Conservation (phyloP, 2,888 invertebrate species). For the Xanthia icteritia region DNA sequence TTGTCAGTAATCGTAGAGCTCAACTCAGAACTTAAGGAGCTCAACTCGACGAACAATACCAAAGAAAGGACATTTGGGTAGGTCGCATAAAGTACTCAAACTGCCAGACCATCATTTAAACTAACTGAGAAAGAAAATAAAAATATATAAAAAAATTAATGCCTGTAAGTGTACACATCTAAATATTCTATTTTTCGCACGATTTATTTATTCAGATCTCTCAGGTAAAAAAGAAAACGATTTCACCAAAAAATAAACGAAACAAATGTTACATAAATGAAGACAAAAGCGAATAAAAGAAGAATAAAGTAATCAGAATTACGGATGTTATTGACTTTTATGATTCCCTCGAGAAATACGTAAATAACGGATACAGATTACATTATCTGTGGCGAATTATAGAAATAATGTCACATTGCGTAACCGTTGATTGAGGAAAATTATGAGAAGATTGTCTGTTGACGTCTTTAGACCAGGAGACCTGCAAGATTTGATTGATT, state of each 20-base stretch:
- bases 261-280: slow-evolving; percentile 36
- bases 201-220: background rate
- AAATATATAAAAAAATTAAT: too few species aligned
- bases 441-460: slow-evolving; percentile 12
- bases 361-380: slow-evolving; percentile 54
- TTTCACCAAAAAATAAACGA: background rate
- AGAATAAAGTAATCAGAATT: slow-evolving; percentile 53
- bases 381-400: slow-evolving; percentile 46
- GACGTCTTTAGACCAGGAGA: slow-evolving; percentile 2
- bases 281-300: slow-evolving; percentile 50
- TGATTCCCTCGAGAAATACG: slow-evolving; percentile 58
- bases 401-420: slow-evolving; percentile 38
- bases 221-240: background rate
- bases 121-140: too few species aligned
- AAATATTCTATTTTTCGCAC: background rate
- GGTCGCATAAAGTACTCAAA: too few species aligned
- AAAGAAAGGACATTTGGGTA: too few species aligned
- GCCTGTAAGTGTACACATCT: background rate
- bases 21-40: too few species aligned
- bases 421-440: slow-evolving; percentile 30
- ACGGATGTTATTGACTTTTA: slow-evolving; percentile 63
- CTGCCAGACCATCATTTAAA: too few species aligned
- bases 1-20: too few species aligned
- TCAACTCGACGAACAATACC: too few species aligned
- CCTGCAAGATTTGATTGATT: slow-evolving; percentile 30